A percentile compares a stretch with the other conserved stretches of the same genome.
Evolutionary conservation across 2,113 vertebrate genomes (phyloP).

Genomic region (Coreoperca whiteheadi): DNA sequence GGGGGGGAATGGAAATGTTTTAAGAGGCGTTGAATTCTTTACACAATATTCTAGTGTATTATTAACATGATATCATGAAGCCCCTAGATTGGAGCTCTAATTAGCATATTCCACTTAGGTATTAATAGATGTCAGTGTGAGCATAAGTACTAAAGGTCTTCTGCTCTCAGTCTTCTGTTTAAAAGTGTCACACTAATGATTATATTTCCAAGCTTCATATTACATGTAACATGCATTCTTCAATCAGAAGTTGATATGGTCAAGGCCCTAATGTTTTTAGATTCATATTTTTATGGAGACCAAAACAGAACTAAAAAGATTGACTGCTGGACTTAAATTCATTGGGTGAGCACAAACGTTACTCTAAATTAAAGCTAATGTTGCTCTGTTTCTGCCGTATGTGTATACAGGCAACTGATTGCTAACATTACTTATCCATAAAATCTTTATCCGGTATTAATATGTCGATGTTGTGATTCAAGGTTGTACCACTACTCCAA

Average conservation of each 20-base stretch:
- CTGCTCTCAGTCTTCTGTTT: neutral
- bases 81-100: neutral
- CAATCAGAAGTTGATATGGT: neutral
- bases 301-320: no score
- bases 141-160: constrained; percentile 12
- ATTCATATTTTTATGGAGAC: no score
- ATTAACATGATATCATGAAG: no score
- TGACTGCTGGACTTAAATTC: no score
- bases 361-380: no score
- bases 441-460: neutral
- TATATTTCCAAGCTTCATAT: neutral
- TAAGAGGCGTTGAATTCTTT: no score
- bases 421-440: no score
- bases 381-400: no score
- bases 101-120: constrained; percentile 3
- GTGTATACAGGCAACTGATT: no score
- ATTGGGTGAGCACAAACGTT: no score
- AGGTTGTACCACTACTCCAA: neutral
- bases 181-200: neutral
- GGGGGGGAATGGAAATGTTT: no score
- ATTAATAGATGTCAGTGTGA: constrained; percentile 4
- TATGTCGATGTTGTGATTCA: neutral
- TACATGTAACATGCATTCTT: neutral
- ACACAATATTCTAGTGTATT: no score
- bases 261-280: neutral